Conservation (phyloP, 2,797 vertebrate species). For the Dicrostonyx torquatus region DNA sequence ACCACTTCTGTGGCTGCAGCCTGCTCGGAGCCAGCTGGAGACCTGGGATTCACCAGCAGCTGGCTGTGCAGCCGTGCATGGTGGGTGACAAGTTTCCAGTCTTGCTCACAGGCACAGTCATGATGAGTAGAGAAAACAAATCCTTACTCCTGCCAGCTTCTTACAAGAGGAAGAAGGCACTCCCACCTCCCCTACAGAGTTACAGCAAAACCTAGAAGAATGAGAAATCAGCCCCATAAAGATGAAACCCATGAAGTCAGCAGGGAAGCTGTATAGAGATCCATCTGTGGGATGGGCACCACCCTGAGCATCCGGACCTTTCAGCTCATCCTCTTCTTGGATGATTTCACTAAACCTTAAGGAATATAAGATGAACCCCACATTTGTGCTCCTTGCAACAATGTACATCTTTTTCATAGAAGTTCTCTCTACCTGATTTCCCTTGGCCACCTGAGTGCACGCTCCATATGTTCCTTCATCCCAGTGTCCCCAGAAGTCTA, state of each 20-base stretch:
- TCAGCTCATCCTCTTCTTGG: neutral
- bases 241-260: neutral
- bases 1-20: neutral
- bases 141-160: neutral
- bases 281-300: accelerated
- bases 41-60: neutral
- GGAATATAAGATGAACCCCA: accelerated
- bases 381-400: neutral
- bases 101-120: neutral
- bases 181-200: neutral
- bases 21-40: neutral
- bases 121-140: neutral
- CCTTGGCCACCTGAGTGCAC: neutral
- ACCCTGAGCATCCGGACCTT: too few relatives aligned
- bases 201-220: neutral
- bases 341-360: neutral
- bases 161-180: neutral
- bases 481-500: neutral
- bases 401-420: neutral
- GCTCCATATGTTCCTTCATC: too few relatives aligned
- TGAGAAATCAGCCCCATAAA: neutral
- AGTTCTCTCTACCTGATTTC: neutral
- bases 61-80: constrained; percentile 19
- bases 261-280: neutral
- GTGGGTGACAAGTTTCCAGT: neutral